Base-by-base conservation (phyloP, 2,888 invertebrate species). In the Pyrgus malvae region DNA sequence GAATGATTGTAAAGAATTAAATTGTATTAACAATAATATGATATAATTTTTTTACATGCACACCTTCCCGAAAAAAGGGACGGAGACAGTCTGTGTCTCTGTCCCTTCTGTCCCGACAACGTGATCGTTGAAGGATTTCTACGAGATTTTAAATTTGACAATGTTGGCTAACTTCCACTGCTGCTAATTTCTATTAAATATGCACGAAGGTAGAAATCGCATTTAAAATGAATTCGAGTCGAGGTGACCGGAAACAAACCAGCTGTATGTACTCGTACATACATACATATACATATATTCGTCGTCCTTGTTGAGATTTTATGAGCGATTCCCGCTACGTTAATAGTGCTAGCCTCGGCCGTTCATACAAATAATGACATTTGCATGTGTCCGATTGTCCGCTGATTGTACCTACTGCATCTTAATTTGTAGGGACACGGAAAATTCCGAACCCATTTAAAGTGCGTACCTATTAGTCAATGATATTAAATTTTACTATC, bases 321-420 rank as follows among this genome's bases (percentile, higher is more conserved):
- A 45, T 45, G 31, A 45, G 14, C 27, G 11, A 11, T 45, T 33
- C 33, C 45, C 21, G 33, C 46, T 33, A 23, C 14, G 31, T 21
- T 46, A 46, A 33, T 35, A 33, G 46, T 46, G 19, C 35, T 8
- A 9, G 11, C 19, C n/a, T 33, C 45, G 17, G 19, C 12, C 31
- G 21, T 45, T 45, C 45, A 46, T 46, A 46, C 46, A 35, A 46
- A 46, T 33, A 46, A 21, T 46, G 14, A 33, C 12, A 35, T 35
- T 46, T 46, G 46, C 46, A 46, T 46, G 33, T 46, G 35, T 12
- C 21, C 31, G 19, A 45, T 12, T n/a, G 35, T 14, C 9, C 8
- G 23, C 23, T n/a, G 40, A 23, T 7, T 12, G 21, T 40, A 12
- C n/a, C n/a, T n/a, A n/a, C 21, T 40, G 41, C 25, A 41, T 25